A percentile compares a stretch with the other conserved stretches of the same genome.
These are phyloP conservation scores for Chionodraco myersi DNA, from an alignment of 2,113 vertebrate species.

Conservation along the genomic window DNA sequence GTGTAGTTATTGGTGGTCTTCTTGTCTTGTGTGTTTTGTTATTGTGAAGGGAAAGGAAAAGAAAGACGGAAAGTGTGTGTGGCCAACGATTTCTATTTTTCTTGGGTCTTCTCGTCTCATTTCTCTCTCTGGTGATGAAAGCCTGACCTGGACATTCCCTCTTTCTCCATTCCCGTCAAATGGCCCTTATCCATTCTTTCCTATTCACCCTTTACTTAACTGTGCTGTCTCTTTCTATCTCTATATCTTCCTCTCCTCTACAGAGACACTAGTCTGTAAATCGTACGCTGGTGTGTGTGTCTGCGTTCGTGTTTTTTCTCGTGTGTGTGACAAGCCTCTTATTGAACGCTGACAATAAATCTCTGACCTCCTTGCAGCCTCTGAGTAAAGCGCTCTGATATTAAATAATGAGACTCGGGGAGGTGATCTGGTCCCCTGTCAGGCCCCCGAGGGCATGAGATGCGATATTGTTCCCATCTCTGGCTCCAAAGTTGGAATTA, in stretches of 20 bases:
- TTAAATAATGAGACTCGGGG: slow-evolving; percentile 73
- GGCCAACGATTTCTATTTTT: slow-evolving; percentile 58
- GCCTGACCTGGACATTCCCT: slow-evolving; percentile 46
- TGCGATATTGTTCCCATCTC: slow-evolving; percentile 73
- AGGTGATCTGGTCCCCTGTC: slow-evolving; percentile 65
- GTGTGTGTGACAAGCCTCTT: slow-evolving; percentile 41
- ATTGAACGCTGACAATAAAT: slow-evolving; percentile 69
- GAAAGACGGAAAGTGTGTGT: slow-evolving; percentile 58
- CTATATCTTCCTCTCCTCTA: slow-evolving; percentile 18
- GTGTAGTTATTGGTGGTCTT: slow-evolving; percentile 48
- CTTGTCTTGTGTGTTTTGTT: slow-evolving; percentile 28
- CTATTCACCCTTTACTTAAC: slow-evolving; percentile 4
- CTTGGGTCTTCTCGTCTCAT: slow-evolving; percentile 46
- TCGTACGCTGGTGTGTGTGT: neutral
- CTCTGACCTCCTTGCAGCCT: slow-evolving; percentile 70
- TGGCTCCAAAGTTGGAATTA: slow-evolving; percentile 73
- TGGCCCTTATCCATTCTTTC: slow-evolving; percentile 8
- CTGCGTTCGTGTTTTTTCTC: slow-evolving; percentile 10
- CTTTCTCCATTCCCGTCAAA: slow-evolving; percentile 15
- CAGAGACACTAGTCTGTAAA: slow-evolving; percentile 34
- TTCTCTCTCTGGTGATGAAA: slow-evolving; percentile 48
- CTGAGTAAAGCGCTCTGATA: slow-evolving; percentile 67
- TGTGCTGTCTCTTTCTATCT: slow-evolving; percentile 31
- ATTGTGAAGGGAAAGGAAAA: slow-evolving; percentile 34
- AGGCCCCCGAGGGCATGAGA: slow-evolving; percentile 58